Base-by-base conservation (phyloP, 2,888 invertebrate species). In the Agrenia bidenticulata region DNA sequence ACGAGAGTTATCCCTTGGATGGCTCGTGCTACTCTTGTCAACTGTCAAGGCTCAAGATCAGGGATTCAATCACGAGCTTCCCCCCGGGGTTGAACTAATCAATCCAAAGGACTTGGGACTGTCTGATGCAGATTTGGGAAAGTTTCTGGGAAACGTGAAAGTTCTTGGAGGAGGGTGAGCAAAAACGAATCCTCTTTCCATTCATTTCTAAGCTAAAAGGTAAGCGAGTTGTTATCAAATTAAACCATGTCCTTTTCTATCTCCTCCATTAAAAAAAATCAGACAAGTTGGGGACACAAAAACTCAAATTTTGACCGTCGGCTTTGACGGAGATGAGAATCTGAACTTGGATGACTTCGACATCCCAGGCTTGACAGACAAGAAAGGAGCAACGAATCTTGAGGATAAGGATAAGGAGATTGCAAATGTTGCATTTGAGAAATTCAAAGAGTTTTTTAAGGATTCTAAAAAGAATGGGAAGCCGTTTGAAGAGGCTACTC, bases 241-340 rank as follows among this genome's bases (percentile, higher is more conserved):
- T 39, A 39, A 39, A 11, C 13, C 13, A 11, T 11, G 39, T 13
- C 13, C 13, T 54, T 17, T 54, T 54, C 17, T 54, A 21, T 19
- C 24, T 37, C 26, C 21, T 15, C 39, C 21, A 21, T 41, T 37
- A 41, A 23, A 57, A 45, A 21, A 59, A n/a, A n/a, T 39, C 45
- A 69, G 69, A 15, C 65, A 68, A 56, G 56, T 66, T 51, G 71
- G 71, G 23, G 70, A 70, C 41, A 65, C 72, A 2, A 76, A 76
- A 63, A 73, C 76, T 4, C 76, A 76, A 61, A 76, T 76, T 54
- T 54, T 76, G 9, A 72, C 74, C 0, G 76, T 76, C 2, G 76
- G 76, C 15, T 76, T 76, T 57, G 74, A 73, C 26, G 74, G 76
- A n/a, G 72, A 76, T 67, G 76, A 76, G 59, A 70, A 73, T 15